Base-by-base conservation (phyloP, 2,888 invertebrate genomes). In the Drosophila mimetica region DNA sequence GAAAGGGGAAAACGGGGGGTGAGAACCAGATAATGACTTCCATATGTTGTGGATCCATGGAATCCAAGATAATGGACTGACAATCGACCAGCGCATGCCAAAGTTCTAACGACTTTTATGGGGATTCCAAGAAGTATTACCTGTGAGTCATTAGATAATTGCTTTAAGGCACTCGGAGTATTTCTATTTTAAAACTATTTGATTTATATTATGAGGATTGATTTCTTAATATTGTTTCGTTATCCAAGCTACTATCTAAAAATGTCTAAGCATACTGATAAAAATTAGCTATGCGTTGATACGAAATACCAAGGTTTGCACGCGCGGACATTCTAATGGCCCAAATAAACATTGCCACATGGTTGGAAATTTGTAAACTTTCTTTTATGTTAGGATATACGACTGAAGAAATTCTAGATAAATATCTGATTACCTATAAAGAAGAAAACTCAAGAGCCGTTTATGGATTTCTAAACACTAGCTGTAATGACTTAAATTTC, bases 1-100 rank as follows among this genome's bases (percentile, higher is more conserved):
- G 47, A 39, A 47, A 20, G 37, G 25, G 25, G 25, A 25, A 7
- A 25, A 25, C 25, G 25, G 25, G 51, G 13, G 16, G 16, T 47
- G 65, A 42, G 25, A 47, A 30, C 55, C 20, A 71, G 75, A 78
- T 75, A 74, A 71, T 44, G 59, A 22, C 36, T 61, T 75, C 22
- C 25, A 65, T 36, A 57, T 77, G 63, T 30, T 14, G 20, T 2
- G 41, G 25, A 58, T 59, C 18, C 32, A 13, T 30, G 9, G 13
- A 28, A 28, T 18, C 11, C 20, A 5, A 32, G 60, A 39, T 60
- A 60, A 30, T 28, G 20, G 20, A 20, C 1, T 20, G 14, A 18
- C 32, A 60, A 18, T 22, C 9, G 28, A 20, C 18, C 28, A 63
- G 16, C 36, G 36, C 61, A 46, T 7, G 20, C 16, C 22, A 16